Percentiles rank a stretch among this genome's conserved stretches.
Evolutionary conservation across 2,797 vertebrate species (phyloP).

Genomic region (Protosalanx chinensis): DNA sequence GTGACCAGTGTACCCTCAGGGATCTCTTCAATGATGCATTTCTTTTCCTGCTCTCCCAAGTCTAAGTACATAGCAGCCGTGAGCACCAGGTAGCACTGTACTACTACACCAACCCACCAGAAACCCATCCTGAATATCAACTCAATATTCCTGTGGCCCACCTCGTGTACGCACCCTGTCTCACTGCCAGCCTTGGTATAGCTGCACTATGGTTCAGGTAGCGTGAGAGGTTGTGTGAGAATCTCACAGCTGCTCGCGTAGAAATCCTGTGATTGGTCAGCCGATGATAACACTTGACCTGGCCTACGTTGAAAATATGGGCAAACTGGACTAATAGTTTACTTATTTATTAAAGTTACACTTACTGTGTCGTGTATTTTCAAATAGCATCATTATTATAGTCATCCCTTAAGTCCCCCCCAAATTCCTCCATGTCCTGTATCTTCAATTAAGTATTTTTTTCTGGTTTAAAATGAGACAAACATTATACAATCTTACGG

Average conservation of each 20-base stretch:
- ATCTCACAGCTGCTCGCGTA: conserved; percentile 60
- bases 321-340: conserved; percentile 42
- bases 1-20: conserved; percentile 81
- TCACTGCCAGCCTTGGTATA: not conserved
- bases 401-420: conserved; percentile 20
- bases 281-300: conserved; percentile 15
- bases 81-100: conserved; percentile 69
- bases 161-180: not conserved
- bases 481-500: conserved; percentile 6
- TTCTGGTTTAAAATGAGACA: conserved; percentile 11
- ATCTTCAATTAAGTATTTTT: conserved; percentile 17
- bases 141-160: not conserved
- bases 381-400: conserved; percentile 42
- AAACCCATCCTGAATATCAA: conserved; percentile 56
- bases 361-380: conserved; percentile 17
- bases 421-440: not conserved
- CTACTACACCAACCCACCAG: conserved; percentile 52
- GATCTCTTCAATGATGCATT: conserved; percentile 89
- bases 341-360: conserved; percentile 39
- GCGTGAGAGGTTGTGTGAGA: conserved; percentile 51
- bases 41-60: conserved; percentile 80
- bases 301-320: conserved; percentile 30
- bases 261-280: conserved; percentile 51
- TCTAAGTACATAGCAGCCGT: conserved; percentile 84
- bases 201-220: not conserved